Conservation (phyloP, 2,888 invertebrate genomes). For the Plemyria rubiginata region DNA sequence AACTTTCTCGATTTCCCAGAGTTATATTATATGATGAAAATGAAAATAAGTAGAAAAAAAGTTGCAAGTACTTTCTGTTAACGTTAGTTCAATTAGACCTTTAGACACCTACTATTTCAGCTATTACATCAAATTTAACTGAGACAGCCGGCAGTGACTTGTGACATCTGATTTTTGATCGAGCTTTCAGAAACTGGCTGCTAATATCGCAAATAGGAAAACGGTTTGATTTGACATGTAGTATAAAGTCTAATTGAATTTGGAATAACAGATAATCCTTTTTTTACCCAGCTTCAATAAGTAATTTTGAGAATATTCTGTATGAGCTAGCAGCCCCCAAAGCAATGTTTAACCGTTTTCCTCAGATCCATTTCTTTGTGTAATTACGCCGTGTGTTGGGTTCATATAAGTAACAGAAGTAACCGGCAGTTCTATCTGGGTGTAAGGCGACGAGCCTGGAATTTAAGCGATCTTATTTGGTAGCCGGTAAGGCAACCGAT, state of each 20-base stretch:
- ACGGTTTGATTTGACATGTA: no score
- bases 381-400: conserved; percentile 71
- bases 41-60: conserved; percentile 4
- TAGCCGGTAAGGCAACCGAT: conserved; percentile 66
- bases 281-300: no score
- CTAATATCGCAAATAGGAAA: no score
- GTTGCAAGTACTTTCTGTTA: conserved; percentile 3
- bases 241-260: no score
- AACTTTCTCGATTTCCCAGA: conserved; percentile 28
- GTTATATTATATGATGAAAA: conserved; percentile 33
- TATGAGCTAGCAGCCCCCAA: conserved; percentile 50
- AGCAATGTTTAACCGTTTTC: conserved; percentile 65
- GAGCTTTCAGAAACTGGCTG: no score
- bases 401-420: conserved; percentile 72
- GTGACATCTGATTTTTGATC: no score
- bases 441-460: conserved; percentile 72
- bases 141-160: no score
- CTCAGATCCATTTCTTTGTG: conserved; percentile 74
- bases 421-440: conserved; percentile 72
- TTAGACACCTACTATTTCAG: no score
- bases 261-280: no score
- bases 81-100: conserved; percentile 9
- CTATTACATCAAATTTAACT: no score
- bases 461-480: conserved; percentile 83
- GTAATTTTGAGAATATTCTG: no score